A percentile compares a stretch with the other conserved stretches of the same genome.
phyloP scores from a whole-genome alignment of 2,888 invertebrate genomes.

The Neoscelio sp. region DNA sequence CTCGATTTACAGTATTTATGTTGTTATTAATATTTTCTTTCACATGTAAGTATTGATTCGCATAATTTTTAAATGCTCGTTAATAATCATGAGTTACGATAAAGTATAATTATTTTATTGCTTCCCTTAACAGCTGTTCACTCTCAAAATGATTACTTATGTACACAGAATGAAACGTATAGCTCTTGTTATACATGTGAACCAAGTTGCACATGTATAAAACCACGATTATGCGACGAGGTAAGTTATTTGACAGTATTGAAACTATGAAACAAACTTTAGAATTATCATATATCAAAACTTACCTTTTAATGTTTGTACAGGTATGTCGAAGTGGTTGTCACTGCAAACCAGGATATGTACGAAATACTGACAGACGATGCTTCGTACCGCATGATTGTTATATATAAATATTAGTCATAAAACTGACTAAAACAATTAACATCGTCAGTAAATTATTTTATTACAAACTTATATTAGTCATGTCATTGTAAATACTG shows the following conservation, averaged over 20 bases:
- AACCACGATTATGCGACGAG: not conserved
- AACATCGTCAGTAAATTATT: too few relatives aligned
- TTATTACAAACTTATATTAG: too few relatives aligned
- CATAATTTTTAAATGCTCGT: too few relatives aligned
- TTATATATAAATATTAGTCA: not conserved
- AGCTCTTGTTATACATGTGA: conserved; percentile 32
- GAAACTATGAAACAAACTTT: not conserved
- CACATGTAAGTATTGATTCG: not conserved
- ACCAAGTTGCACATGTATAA: conserved; percentile 16
- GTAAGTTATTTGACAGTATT: conserved; percentile 19
- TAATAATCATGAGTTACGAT: too few relatives aligned
- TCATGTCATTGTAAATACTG: too few relatives aligned
- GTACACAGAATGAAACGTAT: conserved; percentile 43
- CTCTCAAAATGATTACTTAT: conserved; percentile 23
- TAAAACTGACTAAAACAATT: not conserved
- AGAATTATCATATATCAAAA: not conserved
- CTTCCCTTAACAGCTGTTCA: conserved; percentile 4
- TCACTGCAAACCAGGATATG: conserved; percentile 57
- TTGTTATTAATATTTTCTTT: not conserved
- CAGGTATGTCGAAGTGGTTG: conserved; percentile 56
- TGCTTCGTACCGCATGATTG: conserved; percentile 62
- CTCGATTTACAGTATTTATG: not conserved
- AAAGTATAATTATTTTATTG: too few relatives aligned
- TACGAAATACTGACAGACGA: conserved; percentile 46
- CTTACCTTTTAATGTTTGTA: not conserved